These are phyloP conservation scores for Panurus biarmicus DNA, from an alignment of 2,113 vertebrate genomes.

Conservation along the genomic window DNA sequence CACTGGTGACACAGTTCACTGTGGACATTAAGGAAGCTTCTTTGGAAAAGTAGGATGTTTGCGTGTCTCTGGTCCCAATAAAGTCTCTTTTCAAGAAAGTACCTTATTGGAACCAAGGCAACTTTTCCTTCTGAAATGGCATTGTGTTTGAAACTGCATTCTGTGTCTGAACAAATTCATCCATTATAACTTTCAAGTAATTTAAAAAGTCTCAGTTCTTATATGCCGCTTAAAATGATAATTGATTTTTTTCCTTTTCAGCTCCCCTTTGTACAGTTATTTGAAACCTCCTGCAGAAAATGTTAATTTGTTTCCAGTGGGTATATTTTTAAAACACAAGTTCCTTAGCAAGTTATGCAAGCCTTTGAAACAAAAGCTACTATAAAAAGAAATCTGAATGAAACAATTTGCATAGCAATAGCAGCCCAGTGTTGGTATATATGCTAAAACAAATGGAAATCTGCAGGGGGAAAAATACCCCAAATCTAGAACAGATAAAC, in stretches of 20 bases:
- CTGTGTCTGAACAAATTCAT: background rate
- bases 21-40: background rate
- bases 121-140: background rate
- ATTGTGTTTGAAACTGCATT: background rate
- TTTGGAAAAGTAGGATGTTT: background rate
- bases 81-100: background rate
- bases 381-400: background rate
- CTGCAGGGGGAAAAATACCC: background rate
- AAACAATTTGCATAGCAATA: constrained; percentile 31
- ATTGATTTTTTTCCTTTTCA: constrained; percentile 27
- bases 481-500: background rate
- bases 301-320: background rate
- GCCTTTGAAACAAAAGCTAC: constrained; percentile 31
- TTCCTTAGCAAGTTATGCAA: background rate
- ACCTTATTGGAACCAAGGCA: background rate
- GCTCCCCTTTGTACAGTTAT: background rate
- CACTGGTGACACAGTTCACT: background rate
- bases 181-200: background rate
- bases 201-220: background rate
- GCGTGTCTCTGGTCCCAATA: background rate
- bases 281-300: constrained; percentile 37
- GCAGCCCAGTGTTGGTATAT: background rate
- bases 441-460: background rate
- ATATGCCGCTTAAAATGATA: background rate
- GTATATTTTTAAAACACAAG: background rate